A percentile compares a stretch with the other conserved stretches of the same genome.
These are phyloP conservation scores for Carettochelys insculpta DNA, from an alignment of 2,113 vertebrate species.

Conservation along the genomic window DNA sequence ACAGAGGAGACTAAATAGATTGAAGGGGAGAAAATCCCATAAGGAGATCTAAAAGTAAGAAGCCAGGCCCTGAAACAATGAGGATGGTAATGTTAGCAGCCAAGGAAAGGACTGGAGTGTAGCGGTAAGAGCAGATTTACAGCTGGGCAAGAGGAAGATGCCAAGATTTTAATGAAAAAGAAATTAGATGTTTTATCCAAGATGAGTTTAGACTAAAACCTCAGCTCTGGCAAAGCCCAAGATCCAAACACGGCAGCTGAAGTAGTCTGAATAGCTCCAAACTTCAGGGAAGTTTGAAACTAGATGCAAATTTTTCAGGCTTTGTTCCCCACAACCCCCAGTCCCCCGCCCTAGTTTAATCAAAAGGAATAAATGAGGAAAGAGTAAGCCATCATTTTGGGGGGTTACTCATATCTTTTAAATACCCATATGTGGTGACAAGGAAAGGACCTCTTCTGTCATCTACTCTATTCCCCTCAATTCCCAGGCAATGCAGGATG, in stretches of 20 bases:
- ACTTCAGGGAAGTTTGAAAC: neutral
- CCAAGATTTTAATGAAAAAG: neutral
- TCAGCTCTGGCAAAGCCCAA: conserved; percentile 16
- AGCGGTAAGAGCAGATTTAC: neutral
- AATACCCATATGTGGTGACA: too few species aligned
- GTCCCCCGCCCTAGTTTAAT: neutral
- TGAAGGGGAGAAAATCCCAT: conserved; percentile 55
- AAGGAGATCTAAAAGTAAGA: conserved; percentile 51
- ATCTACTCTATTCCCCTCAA: neutral
- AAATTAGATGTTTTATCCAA: neutral
- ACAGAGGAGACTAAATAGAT: conserved; percentile 54
- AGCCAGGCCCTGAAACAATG: conserved; percentile 53
- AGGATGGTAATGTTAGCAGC: conserved; percentile 46
- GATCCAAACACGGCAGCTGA: neutral
- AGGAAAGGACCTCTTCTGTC: neutral
- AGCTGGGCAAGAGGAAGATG: neutral
- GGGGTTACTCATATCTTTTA: neutral
- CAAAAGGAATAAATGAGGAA: neutral
- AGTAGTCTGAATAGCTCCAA: neutral
- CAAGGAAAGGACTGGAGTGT: conserved; percentile 40
- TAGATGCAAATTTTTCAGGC: neutral
- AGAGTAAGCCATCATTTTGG: neutral
- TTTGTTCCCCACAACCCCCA: too few species aligned
- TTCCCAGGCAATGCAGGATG: neutral
- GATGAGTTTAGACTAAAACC: neutral